Conservation (phyloP, 2,797 vertebrate genomes). For the Acanthurus lineatus region DNA sequence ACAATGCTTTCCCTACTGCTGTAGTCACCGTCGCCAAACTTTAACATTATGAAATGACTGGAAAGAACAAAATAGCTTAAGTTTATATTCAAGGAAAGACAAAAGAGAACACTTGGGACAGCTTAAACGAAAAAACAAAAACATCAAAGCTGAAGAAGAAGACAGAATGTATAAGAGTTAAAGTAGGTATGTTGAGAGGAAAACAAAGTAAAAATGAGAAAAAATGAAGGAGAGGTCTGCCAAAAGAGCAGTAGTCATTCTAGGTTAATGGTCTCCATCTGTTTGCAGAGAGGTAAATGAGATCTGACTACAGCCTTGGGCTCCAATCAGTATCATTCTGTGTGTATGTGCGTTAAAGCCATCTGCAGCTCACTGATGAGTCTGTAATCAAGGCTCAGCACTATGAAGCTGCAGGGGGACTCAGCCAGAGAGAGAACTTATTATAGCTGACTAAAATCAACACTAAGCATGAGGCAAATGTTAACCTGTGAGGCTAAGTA, state of each 20-base stretch:
- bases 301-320: constrained; percentile 46
- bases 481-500: constrained; percentile 25
- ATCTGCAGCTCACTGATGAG: constrained; percentile 50
- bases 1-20: neutral
- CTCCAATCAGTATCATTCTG: constrained; percentile 50
- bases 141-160: neutral
- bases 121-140: neutral
- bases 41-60: neutral
- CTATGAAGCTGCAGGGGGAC: constrained; percentile 23
- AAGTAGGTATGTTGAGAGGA: neutral
- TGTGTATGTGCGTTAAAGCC: constrained; percentile 36
- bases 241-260: constrained; percentile 19
- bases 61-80: neutral
- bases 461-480: constrained; percentile 18
- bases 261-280: constrained; percentile 51
- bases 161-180: neutral
- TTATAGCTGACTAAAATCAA: constrained; percentile 43
- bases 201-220: constrained; percentile 7
- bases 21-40: neutral
- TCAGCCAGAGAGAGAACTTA: constrained; percentile 12
- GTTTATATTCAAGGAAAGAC: neutral
- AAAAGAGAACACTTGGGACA: neutral
- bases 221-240: constrained; percentile 12
- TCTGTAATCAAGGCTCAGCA: constrained; percentile 54
- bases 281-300: constrained; percentile 46